Evolutionary conservation across 2,113 vertebrate genomes (phyloP), one percentile per base, ranked within the genome.

Genomic region (Xiphias gladius): DNA sequence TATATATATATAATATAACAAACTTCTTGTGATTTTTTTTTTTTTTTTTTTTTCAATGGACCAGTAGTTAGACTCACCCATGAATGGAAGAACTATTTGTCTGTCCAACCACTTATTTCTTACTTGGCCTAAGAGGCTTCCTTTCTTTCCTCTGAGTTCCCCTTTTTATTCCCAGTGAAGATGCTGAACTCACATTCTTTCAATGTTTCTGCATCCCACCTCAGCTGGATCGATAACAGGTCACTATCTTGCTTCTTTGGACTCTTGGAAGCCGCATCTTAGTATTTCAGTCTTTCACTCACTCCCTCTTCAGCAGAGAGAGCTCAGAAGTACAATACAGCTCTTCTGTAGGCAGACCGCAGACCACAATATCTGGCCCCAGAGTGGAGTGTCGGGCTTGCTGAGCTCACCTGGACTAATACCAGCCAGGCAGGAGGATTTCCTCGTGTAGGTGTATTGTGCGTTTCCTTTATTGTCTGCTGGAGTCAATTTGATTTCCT

Each of bases 401-500:
- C 57, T 66, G 19, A 75, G 58, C 52, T 80, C 76, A 84, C 82
- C 84, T 68, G 88, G 43, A 78, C 58, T 59, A 72, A 73, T 41
- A 2, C 13, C 32, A 79, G 71, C 7, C 62, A 9, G 76, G 39
- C 71, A 46, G 84, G 55, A 84, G 73, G 70, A 77, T 77, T 85
- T 86, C 63, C 67, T 76, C 17, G 26, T 67, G 72, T 62, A 24
- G 74, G 61, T 65, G 75, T 80, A 6, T 72, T 86, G 72, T 81
- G 76, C 63, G 5, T 79, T 76, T 14, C 19, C 52, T 85, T 79
- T 69, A 63, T 69, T 77, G 37, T 85, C 35, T 67, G 52, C 65
- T 61, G 3, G 68, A 77, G 46, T 73, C 2, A 67, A 85, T 82
- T 87, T 78, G 55, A 84, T 84, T 80, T 88, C 73, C 43, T 89